These are phyloP conservation scores for Paedocypris micromegethes DNA, from an alignment of 2,797 vertebrate genomes.

Conservation along the genomic window DNA sequence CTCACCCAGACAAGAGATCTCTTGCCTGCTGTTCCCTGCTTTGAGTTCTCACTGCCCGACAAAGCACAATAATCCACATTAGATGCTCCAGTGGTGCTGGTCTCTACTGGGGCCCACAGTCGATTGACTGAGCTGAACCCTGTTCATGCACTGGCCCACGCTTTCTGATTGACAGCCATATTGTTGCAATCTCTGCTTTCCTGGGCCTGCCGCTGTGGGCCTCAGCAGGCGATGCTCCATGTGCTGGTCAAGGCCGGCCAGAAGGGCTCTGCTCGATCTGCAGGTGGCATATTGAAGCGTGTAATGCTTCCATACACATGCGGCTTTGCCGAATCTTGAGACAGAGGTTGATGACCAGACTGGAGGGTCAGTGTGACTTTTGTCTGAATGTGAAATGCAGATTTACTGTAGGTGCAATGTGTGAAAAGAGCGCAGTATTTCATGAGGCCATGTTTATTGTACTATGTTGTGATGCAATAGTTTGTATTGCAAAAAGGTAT, in stretches of 20 bases:
- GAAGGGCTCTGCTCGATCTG: conserved; percentile 37
- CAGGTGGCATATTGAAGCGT: conserved; percentile 28
- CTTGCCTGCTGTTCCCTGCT: conserved; percentile 47
- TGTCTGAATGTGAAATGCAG: neutral
- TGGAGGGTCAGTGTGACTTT: neutral
- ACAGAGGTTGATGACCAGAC: neutral
- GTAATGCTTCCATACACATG: conserved; percentile 2
- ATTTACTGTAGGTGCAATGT: too few species aligned
- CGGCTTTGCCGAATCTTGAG: neutral
- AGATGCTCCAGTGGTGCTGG: conserved; percentile 59
- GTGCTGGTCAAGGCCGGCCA: conserved; percentile 39
- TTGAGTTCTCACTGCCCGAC: conserved; percentile 56
- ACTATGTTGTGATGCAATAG: too few species aligned
- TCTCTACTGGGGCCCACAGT: conserved; percentile 49
- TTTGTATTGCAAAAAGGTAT: too few species aligned
- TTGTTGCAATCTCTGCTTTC: conserved; percentile 57
- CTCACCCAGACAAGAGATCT: conserved; percentile 45
- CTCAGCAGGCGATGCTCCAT: conserved; percentile 50
- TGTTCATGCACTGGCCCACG: conserved; percentile 51
- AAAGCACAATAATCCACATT: conserved; percentile 67
- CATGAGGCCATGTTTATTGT: too few species aligned
- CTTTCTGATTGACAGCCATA: conserved; percentile 66
- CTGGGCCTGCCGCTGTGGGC: conserved; percentile 41
- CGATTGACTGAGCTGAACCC: conserved; percentile 61
- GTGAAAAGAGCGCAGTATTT: neutral